Percentiles rank a stretch among this genome's conserved stretches.
These are phyloP conservation scores for Campodea augens DNA, from an alignment of 1,140 invertebrate species.

Conservation along the genomic window DNA sequence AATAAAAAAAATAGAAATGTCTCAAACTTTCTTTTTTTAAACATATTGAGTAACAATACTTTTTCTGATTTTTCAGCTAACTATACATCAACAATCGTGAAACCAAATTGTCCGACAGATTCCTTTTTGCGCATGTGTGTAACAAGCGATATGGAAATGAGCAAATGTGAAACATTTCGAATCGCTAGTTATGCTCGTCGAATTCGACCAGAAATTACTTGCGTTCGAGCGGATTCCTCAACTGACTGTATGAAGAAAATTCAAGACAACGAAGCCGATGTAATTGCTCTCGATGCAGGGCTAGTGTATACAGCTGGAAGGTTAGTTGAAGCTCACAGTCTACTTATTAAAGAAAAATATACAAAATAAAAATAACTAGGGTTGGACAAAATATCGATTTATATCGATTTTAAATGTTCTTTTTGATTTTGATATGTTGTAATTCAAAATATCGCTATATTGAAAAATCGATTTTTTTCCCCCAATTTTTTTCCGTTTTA, in stretches of 20 bases:
- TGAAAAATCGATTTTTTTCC: too few relatives aligned
- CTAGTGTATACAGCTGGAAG: slow-evolving; percentile 33
- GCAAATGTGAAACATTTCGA: slow-evolving; percentile 43
- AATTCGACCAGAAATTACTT: slow-evolving; percentile 46
- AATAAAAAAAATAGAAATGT: too few relatives aligned
- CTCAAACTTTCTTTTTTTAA: too few relatives aligned
- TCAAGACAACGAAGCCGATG: slow-evolving; percentile 34
- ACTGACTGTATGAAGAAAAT: slow-evolving; percentile 46
- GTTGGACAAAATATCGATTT: too few relatives aligned
- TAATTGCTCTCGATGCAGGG: slow-evolving; percentile 39
- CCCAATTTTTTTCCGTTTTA: too few relatives aligned
- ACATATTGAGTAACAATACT: too few relatives aligned
- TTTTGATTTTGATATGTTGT: too few relatives aligned
- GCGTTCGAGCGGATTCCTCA: slow-evolving; percentile 31
- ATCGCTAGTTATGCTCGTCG: slow-evolving; percentile 47
- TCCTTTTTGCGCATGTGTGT: slow-evolving; percentile 38
- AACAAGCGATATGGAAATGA: slow-evolving; percentile 31
- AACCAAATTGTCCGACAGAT: slow-evolving; percentile 37
- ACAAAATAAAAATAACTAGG: too few relatives aligned
- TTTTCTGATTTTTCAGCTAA: slow-evolving; percentile 33
- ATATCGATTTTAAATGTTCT: too few relatives aligned
- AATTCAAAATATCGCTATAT: too few relatives aligned
- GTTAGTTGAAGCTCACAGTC: too few relatives aligned
- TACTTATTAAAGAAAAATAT: too few relatives aligned
- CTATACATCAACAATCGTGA: slow-evolving; percentile 57